A percentile compares a stretch with the other conserved stretches of the same genome.
These are phyloP conservation scores for Myrmecophaga tridactyla DNA, from an alignment of 2,113 vertebrate species.

Conservation along the genomic window DNA sequence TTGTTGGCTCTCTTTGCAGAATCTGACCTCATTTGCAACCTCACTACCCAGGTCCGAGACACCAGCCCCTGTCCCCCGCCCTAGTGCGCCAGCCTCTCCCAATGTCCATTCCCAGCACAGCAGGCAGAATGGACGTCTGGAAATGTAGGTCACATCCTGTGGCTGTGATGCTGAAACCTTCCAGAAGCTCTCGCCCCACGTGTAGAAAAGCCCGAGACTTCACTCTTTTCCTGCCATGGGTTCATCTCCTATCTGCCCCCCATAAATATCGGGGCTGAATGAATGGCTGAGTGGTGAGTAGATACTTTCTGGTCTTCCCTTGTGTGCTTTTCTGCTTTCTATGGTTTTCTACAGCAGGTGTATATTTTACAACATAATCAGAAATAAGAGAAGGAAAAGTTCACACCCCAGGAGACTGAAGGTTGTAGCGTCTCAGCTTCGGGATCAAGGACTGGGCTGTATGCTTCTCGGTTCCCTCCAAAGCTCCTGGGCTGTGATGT, in stretches of 20 bases:
- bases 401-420: rapidly evolving
- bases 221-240: rapidly evolving
- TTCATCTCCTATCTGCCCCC: not conserved
- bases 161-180: not conserved
- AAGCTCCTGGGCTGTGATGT: rapidly evolving
- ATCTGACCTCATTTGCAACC: too few relatives aligned
- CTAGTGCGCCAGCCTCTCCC: too few relatives aligned
- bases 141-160: too few relatives aligned
- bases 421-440: not conserved
- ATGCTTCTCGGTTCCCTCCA: not conserved
- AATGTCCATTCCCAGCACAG: too few relatives aligned
- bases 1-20: too few relatives aligned
- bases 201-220: not conserved
- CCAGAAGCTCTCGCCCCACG: rapidly evolving
- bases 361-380: not conserved
- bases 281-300: rapidly evolving
- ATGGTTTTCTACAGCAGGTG: not conserved
- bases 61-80: too few relatives aligned
- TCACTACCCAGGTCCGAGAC: too few relatives aligned
- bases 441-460: rapidly evolving
- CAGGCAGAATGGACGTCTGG: not conserved
- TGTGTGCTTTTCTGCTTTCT: not conserved
- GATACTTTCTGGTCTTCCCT: not conserved
- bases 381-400: not conserved
- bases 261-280: rapidly evolving